Evolutionary conservation across 2,888 invertebrate genomes (phyloP).

Genomic region (Iselma pallidipennis): DNA sequence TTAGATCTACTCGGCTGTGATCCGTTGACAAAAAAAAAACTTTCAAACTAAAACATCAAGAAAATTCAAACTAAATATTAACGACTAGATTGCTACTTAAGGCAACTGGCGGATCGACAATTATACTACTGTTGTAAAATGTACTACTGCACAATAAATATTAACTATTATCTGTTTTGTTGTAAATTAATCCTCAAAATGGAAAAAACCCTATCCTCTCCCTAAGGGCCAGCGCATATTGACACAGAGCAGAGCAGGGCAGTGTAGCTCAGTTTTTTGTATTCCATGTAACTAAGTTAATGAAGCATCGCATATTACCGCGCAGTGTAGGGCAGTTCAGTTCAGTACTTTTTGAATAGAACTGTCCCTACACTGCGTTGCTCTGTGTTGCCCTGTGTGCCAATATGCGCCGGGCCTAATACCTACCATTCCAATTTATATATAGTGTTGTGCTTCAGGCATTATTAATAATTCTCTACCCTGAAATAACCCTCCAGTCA

Average conservation of each 20-base stretch:
- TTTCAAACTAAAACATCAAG: too few relatives aligned
- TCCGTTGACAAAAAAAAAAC: constrained; percentile 29
- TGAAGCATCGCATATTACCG: too few relatives aligned
- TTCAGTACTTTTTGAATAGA: too few relatives aligned
- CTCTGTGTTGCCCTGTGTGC: too few relatives aligned
- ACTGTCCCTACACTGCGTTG: too few relatives aligned
- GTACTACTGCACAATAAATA: constrained; percentile 36
- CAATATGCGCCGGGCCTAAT: too few relatives aligned
- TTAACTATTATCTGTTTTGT: constrained; percentile 19
- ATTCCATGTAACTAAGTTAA: too few relatives aligned
- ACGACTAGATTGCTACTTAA: constrained; percentile 37
- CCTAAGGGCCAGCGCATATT: too few relatives aligned
- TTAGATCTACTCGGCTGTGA: constrained; percentile 45
- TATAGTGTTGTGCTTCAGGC: background rate
- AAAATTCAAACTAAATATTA: constrained; percentile 26
- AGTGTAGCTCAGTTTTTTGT: too few relatives aligned
- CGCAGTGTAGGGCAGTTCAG: too few relatives aligned
- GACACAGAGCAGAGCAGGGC: too few relatives aligned
- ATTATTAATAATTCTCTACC: background rate
- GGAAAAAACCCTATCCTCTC: background rate
- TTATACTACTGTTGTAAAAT: constrained; percentile 41
- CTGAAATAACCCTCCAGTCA: constrained; percentile 12
- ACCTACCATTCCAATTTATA: background rate
- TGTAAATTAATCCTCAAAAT: background rate
- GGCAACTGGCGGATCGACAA: constrained; percentile 42